Evolutionary conservation across 1,140 invertebrate genomes (phyloP).

Genomic region (Macrobrachium rosenbergii): DNA sequence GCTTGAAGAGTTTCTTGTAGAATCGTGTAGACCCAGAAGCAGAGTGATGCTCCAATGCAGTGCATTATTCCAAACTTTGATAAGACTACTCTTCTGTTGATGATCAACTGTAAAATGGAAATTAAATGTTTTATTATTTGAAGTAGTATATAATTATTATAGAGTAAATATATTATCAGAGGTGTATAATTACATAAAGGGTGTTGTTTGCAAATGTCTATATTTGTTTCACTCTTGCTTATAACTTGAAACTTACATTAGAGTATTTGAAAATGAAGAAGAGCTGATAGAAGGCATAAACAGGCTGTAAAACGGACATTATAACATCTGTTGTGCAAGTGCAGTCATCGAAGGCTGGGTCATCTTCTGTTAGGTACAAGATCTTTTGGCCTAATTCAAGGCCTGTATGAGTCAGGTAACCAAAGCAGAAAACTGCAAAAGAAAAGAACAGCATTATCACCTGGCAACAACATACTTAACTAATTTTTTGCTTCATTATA

Average conservation of each 20-base stretch:
- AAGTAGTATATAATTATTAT: not conserved
- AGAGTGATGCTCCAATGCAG: conserved; percentile 79
- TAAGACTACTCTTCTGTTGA: conserved; percentile 74
- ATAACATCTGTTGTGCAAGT: conserved; percentile 72
- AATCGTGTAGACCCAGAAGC: conserved; percentile 82
- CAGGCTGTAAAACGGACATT: conserved; percentile 76
- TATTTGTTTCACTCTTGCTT: too few relatives aligned
- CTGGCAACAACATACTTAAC: not conserved
- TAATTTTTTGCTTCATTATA: not conserved
- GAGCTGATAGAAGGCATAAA: conserved; percentile 80
- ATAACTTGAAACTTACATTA: conserved; percentile 74
- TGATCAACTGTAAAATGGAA: conserved; percentile 73
- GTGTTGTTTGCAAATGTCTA: too few relatives aligned
- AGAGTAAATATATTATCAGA: too few relatives aligned
- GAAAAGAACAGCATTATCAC: not conserved
- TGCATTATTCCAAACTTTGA: conserved; percentile 82
- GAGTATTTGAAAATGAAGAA: conserved; percentile 85
- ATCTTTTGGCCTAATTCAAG: conserved; percentile 78
- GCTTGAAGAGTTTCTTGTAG: conserved; percentile 78
- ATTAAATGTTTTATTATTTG: conserved; percentile 4
- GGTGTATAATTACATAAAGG: too few relatives aligned
- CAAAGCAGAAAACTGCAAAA: conserved; percentile 79
- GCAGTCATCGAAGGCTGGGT: conserved; percentile 72
- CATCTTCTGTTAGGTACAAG: conserved; percentile 73
- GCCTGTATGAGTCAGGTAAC: conserved; percentile 79